Conservation (phyloP, 1,140 invertebrate genomes). For the Diabrotica undecimpunctata region DNA sequence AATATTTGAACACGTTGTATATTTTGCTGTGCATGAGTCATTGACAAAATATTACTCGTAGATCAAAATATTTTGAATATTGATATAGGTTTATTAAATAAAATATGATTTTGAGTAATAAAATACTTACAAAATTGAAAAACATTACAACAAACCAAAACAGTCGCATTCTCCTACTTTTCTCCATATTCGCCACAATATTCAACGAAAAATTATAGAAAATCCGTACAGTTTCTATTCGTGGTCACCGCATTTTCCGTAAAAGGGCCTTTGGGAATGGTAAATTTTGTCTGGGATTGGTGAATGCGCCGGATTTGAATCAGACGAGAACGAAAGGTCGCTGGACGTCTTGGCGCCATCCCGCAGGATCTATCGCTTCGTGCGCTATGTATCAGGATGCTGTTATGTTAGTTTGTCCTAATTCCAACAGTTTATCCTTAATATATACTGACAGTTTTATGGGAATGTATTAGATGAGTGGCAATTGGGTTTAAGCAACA, state of each 20-base stretch:
- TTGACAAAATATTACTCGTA: too few relatives aligned
- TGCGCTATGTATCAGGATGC: not conserved
- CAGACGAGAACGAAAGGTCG: conserved; percentile 13
- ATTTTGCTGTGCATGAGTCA: too few relatives aligned
- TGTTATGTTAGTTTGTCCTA: not conserved
- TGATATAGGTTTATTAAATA: too few relatives aligned
- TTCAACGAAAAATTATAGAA: not conserved
- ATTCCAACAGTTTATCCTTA: too few relatives aligned
- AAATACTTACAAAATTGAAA: conserved; percentile 32
- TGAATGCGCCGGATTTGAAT: conserved; percentile 7
- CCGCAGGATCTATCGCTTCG: not conserved
- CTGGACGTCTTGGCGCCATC: conserved; percentile 23
- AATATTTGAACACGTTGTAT: too few relatives aligned
- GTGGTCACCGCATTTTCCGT: conserved; percentile 18
- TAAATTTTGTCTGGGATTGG: not conserved
- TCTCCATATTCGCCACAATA: conserved; percentile 8
- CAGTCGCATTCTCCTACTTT: conserved; percentile 9
- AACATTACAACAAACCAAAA: conserved; percentile 29
- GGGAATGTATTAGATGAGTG: too few relatives aligned
- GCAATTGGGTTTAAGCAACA: not conserved
- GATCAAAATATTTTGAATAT: too few relatives aligned
- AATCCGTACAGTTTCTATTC: conserved; percentile 9
- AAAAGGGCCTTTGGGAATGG: conserved; percentile 27
- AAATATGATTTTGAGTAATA: too few relatives aligned
- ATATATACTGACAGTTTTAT: too few relatives aligned